Base-by-base conservation (phyloP, 2,113 vertebrate genomes). In the Zingel zingel region DNA sequence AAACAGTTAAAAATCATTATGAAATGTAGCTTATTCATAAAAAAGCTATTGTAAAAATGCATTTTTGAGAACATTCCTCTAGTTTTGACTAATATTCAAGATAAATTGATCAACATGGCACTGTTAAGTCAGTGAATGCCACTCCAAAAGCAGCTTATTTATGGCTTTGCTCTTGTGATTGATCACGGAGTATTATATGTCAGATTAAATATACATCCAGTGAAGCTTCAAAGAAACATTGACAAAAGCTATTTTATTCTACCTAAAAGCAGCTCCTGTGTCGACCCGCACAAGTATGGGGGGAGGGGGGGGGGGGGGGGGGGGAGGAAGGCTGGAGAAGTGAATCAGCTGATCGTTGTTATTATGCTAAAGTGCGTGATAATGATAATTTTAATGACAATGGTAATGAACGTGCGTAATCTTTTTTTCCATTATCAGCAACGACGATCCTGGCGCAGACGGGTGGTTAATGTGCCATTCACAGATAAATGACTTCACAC, bases 381-480 rank as follows among this genome's bases (percentile, higher is more conserved):
- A 89, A 91, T 85, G 90, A 88, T 85, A 88, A 89, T 91, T 86
- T 86, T 88, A 88, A 94, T 88, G 91, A 88, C 91, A 91, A 92
- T 94, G 85, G 69, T 93, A 94, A 94, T 94, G 90, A 93, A 92
- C 90, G 83, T 91, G 90, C 91, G 91, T 92, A 93, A 93, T 93
- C 89, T 87, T 82, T 85, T 82, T 85, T 82, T n/a, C 82, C 86
- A 89, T 93, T 91, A 92, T 92, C 86, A 82, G 90, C 47, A 48
- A 85, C 92, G 84, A 83, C 56, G 83, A 85, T 85, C 75, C 56
- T 72, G 23, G 33, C 56, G 11, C 71, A 88, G 81, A 79, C 74
- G 21, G 82, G 65, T 83, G 87, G 33, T 77, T 91, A 89, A 92
- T 92, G 91, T 92, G 85, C 75, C 88, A 62, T 88, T 89, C 58